Base-by-base conservation (phyloP, 2,797 vertebrate genomes). In the Sparidentex hasta region DNA sequence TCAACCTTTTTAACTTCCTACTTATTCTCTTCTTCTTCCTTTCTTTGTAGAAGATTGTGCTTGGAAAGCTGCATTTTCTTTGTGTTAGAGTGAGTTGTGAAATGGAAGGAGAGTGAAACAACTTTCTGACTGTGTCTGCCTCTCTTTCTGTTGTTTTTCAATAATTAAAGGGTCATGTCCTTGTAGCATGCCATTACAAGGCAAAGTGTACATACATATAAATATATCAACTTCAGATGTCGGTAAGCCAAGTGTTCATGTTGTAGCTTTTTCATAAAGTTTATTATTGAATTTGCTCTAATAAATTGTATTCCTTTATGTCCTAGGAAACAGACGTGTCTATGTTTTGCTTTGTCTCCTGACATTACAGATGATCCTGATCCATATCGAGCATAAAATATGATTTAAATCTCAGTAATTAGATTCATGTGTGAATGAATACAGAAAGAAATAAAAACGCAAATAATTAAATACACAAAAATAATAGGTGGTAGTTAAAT, bases 111-210 rank as follows among this genome's bases (percentile, higher is more conserved):
- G 65, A 67, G 62, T 55, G 65, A 87, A 76, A 72, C 70, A 56
- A 33, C 80, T 80, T 85, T 80, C 67, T 76, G 65, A 57, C 72
- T 55, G 47, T 80, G 47, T 80, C 69, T 67, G 47, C 56, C 52
- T 78, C 55, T 78, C 21, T 41, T 29, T 44, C 62, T 16, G 38
- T 67, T 83, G 44, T 78, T 89, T 85, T 86, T 85, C 71, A 81
- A 55, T 88, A 85, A 86, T 81, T 84, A 71, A 90, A 91, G 87
- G 83, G 87, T 91, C 72, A 70, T 74, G 83, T 89, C 87, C 91
- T 95, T 95, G 91, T 93, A 91, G 95, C 95, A 96, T 95, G 95
- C 93, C 93, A 91, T 86, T 95, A 93, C 93, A 92, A 94, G 95
- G 89, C 91, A 90, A 87, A 81, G 73, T 95, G 94, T 95, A 95